Conservation (phyloP, 2,888 invertebrate species). For the Tigriopus californicus region DNA sequence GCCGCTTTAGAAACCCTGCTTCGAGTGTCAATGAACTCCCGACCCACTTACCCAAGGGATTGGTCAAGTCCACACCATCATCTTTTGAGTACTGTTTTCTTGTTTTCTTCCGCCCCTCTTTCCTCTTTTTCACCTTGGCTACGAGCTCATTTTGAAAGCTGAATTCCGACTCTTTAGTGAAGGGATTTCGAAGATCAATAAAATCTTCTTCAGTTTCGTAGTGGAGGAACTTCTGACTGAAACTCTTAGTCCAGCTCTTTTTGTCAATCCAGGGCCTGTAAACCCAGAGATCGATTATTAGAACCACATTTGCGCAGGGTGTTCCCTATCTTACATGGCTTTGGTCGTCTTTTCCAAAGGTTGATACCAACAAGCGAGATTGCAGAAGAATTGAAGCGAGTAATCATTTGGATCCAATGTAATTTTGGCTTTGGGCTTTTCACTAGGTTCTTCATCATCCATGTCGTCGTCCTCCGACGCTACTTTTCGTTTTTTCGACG, state of each 20-base stretch:
- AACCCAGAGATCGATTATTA: not conserved
- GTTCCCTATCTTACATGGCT: not conserved
- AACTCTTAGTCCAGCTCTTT: no score
- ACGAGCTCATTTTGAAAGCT: not conserved
- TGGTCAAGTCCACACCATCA: not conserved
- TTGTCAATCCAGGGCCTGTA: no score
- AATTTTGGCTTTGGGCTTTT: not conserved
- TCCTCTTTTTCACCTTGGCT: not conserved
- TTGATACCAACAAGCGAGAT: not conserved
- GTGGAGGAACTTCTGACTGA: not conserved
- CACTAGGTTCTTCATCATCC: not conserved
- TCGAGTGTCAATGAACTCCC: no score
- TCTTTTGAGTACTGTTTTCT: not conserved
- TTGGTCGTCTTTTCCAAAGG: not conserved
- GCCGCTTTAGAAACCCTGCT: no score
- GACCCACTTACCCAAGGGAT: no score
- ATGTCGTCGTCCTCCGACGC: not conserved
- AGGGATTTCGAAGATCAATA: not conserved
- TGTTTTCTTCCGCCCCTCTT: not conserved
- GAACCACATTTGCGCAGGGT: not conserved
- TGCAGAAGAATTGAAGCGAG: not conserved
- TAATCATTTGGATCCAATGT: not conserved
- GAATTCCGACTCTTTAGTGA: not conserved
- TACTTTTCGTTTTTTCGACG: no score
- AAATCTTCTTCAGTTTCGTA: not conserved